Evolutionary conservation across 92 coral and sea anemone genomes (phyloP), one percentile per base, ranked within the genome.

Genomic region (Parazoanthus atlanticus): DNA sequence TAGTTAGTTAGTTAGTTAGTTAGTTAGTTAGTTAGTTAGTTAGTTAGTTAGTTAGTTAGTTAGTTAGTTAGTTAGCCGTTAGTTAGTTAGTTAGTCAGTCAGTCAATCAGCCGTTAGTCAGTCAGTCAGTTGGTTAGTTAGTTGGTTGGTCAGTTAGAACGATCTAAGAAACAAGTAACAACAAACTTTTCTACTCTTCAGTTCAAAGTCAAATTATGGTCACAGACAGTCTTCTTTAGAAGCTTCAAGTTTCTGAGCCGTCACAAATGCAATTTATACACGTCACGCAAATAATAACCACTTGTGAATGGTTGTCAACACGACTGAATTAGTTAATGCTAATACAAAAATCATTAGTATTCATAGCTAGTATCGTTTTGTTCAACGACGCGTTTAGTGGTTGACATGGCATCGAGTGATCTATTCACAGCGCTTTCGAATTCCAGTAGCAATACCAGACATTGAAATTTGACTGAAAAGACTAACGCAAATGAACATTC

Each of bases 381-480:
- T 23, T 32, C 82, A 28, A 52, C 40, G 78, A 84, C 65, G 87
- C 87, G 87, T 84, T 41, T n/a, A 3, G 87, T 36, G n/a, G 87
- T 84, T 84, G 87, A 84, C 87, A 84, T 84, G 87, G 43, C 87
- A 82, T 31, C 36, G 66, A 43, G 33, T 65, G 29, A 26, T 66
- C 11, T 2, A 41, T n/a, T 12, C 9, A 31, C 29, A 78, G 2
- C 38, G n/a, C 11, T 16, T 23, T 26, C 64, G 28, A 46, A 1
- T 21, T 28, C 61, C 58, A n/a, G 46, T 26, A 43, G 56, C n/a
- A 10, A n/a, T 6, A 15, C 38, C 38, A 36, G 38, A 36, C 38
- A 36, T 36, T 36, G 38, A 36, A 36, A 36, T 47, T n/a, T 28
- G 33, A 15, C 8, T 19, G 23, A 23, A 76, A 76, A 40, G 4